Conservation (phyloP, 2,888 invertebrate species). For the Meteorus colon region DNA sequence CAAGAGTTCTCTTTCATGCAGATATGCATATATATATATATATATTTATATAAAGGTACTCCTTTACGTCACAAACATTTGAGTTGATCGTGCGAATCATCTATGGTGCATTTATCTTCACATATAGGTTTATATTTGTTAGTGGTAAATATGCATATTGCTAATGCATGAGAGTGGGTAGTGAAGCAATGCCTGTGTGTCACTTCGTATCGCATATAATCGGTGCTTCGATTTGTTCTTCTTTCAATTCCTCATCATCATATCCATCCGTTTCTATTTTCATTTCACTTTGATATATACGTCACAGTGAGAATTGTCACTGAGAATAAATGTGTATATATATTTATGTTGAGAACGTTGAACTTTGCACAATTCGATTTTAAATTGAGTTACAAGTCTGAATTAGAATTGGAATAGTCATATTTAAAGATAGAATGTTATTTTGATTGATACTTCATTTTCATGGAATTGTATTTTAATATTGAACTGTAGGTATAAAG, state of each 20-base stretch:
- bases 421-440: too few species aligned
- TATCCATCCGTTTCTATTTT: background rate
- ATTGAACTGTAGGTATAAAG: too few species aligned
- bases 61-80: background rate
- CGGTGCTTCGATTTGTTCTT: background rate
- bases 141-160: conserved; percentile 1
- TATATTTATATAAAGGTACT: background rate
- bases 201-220: conserved; percentile 7
- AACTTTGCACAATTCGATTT: background rate
- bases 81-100: conserved; percentile 18
- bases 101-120: conserved; percentile 4
- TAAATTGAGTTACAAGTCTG: background rate
- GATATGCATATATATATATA: background rate
- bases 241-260: background rate
- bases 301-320: background rate
- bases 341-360: background rate
- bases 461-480: too few species aligned
- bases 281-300: background rate
- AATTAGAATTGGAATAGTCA: too few species aligned
- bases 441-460: too few species aligned
- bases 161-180: conserved; percentile 19
- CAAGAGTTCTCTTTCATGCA: conserved; percentile 19
- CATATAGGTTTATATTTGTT: background rate
- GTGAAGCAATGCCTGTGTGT: conserved; percentile 3
- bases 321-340: background rate